Evolutionary conservation across 2,888 invertebrate species (phyloP), one percentile per base, ranked within the genome.

Genomic region (Tiliacea citrago): DNA sequence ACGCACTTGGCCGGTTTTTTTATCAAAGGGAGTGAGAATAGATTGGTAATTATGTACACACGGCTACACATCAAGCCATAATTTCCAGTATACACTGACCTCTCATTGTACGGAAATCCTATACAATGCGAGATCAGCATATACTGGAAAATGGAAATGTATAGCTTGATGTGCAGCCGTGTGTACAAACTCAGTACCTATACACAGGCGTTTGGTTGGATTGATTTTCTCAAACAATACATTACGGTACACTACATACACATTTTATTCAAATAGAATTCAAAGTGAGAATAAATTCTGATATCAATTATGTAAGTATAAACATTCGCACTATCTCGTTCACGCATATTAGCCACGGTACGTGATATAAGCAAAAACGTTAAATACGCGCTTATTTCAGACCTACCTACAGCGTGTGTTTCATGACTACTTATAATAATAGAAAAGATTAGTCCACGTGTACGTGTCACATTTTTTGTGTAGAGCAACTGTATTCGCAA

Each of bases 321-420:
- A 71, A 61, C 29, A 21, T 35, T 21, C 47, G 47, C 45, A 45
- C 24, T 67, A 81, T 73, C 66, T 81, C 62, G 45, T 73, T 68
- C 83, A 79, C n/a, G 67, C 49, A 60, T 47, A 78, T 78, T 78
- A 67, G 66, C 53, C 66, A 62, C 12, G 39, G 29, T 51, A 69
- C 55, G 47, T 65, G 68, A 66, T n/a, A 24, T 9, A 24, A 67
- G 57, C 39, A 21, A 58, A 62, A 60, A 68, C 51, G 21, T 57
- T 53, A 58, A 55, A 55, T 24, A 49, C 51, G 24, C 4, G n/a
- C 29, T 51, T 55, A 61, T 55, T 62, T 67, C 16, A 35, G 16
- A 45, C 42, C 47, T 65, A 58, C 21, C 7, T 53, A 42, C 9
- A 70, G 39, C 16, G 24, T 47, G 42, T 45, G 18, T 57, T 62